Percentiles rank a stretch among this genome's conserved stretches.
phyloP scores from a whole-genome alignment of 37 sponge, comb jelly and placozoan species.

The Lycopodina hypogea region DNA sequence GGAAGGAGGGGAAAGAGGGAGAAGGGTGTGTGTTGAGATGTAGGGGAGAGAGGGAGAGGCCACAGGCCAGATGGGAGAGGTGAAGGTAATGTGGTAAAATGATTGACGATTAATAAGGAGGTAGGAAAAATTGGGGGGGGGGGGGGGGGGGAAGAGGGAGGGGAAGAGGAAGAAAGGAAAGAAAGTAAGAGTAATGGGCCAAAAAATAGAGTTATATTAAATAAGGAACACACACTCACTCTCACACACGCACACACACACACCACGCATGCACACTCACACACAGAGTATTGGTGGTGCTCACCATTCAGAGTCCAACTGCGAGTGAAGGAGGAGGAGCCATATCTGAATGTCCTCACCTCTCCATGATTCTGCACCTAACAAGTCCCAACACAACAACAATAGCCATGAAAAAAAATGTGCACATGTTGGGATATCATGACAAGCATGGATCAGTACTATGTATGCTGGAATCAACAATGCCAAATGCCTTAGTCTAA shows the following conservation, averaged over 20 bases:
- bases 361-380: constrained; percentile 7
- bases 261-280: too few species aligned
- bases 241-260: too few species aligned
- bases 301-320: constrained; percentile 1
- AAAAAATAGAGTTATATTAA: not conserved
- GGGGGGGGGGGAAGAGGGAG: too few species aligned
- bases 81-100: not conserved
- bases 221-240: too few species aligned
- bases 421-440: constrained; percentile 4
- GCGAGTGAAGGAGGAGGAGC: not conserved
- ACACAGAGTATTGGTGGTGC: not conserved
- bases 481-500: not conserved
- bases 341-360: not conserved
- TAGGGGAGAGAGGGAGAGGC: not conserved
- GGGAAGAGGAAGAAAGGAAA: too few species aligned
- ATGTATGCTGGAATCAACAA: not conserved
- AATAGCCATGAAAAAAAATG: constrained; percentile 6
- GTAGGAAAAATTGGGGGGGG: too few species aligned
- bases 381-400: too few species aligned
- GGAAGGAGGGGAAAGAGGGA: not conserved
- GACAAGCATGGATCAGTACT: constrained; percentile 4
- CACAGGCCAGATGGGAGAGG: not conserved
- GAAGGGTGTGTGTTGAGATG: not conserved
- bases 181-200: too few species aligned
- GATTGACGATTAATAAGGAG: too few species aligned